Evolutionary conservation across 2,113 vertebrate genomes (phyloP), one percentile per base, ranked within the genome.

Genomic region (Caracal caracal): DNA sequence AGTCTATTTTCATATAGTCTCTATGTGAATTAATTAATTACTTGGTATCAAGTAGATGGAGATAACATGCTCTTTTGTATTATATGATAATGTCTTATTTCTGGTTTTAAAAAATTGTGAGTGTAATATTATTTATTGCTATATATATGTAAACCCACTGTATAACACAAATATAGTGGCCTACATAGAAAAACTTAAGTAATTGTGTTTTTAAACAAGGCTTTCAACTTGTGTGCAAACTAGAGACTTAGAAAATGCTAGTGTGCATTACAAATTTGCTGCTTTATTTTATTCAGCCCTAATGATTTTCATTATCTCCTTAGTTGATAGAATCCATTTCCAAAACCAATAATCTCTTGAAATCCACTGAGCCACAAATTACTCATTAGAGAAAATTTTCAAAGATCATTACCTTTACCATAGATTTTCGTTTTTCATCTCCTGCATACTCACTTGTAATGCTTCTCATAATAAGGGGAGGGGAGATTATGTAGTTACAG

Each of bases 281-380:
- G 73, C 96, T 98, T 98, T 98, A 98, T 96, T 98, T 98, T 97
- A 98, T 97, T 92, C 97, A 97, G 90, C 88, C 83, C 90, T 99
- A 99, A 98, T 98, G 98, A 98, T 98, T 99, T 99, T 98, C 98
- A 99, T 99, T 99, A 99, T 98, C 97, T 98, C 93, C 91, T 98
- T 97, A 98, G 98, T 89, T 99, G 99, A 99, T 99, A 98, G 98
- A 99, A 99, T 99, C 98, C 93, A 99, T 99, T 99, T 99, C 98
- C 97, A 98, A 99, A 99, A 91, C 98, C 98, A 99, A 99, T 99
- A 99, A 98, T 99, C 98, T 98, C 98, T 98, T 98, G 96, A 99
- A 99, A 99, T 99, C 98, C 98, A 99, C 97, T 98, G 98, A 99
- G 98, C 98, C 98, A 98, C 98, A 99, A 99, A 99, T 99, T 99